Percentiles rank a stretch among this genome's conserved stretches.
These are phyloP conservation scores for Armadillidium nasatum DNA, from an alignment of 1,140 invertebrate species.

Conservation along the genomic window DNA sequence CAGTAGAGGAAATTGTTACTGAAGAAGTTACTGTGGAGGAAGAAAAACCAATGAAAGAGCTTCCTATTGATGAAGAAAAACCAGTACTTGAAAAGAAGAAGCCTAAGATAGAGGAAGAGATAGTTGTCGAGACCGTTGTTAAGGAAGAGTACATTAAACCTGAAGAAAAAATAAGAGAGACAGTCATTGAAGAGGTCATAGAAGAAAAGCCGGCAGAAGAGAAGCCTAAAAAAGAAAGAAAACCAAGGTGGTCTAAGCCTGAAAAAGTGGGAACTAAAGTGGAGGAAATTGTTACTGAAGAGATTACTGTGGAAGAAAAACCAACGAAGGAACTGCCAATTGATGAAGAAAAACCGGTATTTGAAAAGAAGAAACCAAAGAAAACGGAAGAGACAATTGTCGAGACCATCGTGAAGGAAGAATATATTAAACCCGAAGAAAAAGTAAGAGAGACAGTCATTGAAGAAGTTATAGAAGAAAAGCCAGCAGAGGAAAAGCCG, in stretches of 20 bases:
- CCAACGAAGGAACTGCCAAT: background rate
- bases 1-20: background rate
- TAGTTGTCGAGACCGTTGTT: too few species aligned
- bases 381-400: background rate
- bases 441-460: background rate
- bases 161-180: too few species aligned
- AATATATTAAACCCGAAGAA: background rate
- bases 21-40: background rate
- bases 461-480: background rate
- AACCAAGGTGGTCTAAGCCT: too few species aligned
- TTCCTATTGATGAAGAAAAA: background rate
- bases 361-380: background rate
- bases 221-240: too few species aligned
- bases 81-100: background rate
- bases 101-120: too few species aligned
- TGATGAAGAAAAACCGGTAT: background rate
- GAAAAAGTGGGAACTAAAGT: too few species aligned
- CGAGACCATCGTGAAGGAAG: background rate
- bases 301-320: background rate
- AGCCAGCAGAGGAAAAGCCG: background rate
- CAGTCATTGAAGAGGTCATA: too few species aligned
- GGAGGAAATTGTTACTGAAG: too few species aligned
- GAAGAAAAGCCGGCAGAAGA: too few species aligned
- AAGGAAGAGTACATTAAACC: too few species aligned
- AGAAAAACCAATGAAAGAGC: constrained; percentile 4